Percentiles rank a stretch among this genome's conserved stretches.
phyloP scores from a whole-genome alignment of 2,113 vertebrate species.

The Syngnathus typhle region DNA sequence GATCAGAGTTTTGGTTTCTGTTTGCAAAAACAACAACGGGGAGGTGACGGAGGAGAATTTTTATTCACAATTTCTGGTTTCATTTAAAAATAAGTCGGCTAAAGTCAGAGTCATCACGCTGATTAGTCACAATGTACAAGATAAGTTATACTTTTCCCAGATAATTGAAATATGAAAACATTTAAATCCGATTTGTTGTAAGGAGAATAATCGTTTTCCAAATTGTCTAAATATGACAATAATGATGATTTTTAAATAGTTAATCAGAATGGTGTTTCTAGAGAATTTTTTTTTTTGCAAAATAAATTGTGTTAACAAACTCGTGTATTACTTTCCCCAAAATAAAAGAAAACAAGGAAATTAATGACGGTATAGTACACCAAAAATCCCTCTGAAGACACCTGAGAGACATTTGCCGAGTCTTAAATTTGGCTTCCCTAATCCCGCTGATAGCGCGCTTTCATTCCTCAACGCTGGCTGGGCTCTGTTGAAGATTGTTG shows the following conservation, averaged over 20 bases:
- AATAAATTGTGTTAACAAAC: too few species aligned
- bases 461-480: neutral
- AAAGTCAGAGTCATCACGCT: too few species aligned
- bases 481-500: neutral
- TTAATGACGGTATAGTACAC: neutral
- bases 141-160: too few species aligned
- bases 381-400: neutral
- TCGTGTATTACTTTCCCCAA: neutral
- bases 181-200: too few species aligned
- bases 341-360: neutral
- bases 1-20: neutral
- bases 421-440: neutral
- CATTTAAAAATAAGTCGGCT: neutral
- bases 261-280: too few species aligned
- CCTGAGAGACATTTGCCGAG: neutral
- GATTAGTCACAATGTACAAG: too few species aligned
- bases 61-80: neutral
- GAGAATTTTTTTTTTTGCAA: too few species aligned
- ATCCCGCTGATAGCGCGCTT: neutral
- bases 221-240: too few species aligned
- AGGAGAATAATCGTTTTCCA: too few species aligned
- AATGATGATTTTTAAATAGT: too few species aligned
- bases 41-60: too few species aligned
- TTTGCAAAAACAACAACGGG: neutral
- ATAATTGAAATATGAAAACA: too few species aligned